Evolutionary conservation across 2,888 invertebrate genomes (phyloP).

Genomic region (Lobophora halterata): DNA sequence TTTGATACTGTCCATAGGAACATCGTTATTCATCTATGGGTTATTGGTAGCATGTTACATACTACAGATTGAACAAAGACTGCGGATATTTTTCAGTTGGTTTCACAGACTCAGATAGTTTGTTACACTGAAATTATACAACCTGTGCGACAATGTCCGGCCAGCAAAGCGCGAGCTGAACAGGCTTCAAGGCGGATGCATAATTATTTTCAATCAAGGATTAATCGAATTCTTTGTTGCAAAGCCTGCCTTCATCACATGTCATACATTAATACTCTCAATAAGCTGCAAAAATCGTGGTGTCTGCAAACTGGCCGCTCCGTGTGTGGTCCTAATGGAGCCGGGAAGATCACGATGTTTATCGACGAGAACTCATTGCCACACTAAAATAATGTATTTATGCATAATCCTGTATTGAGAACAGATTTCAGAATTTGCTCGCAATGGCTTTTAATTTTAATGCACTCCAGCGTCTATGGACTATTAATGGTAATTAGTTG

Average conservation of each 20-base stretch:
- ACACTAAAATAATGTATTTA: conserved; percentile 49
- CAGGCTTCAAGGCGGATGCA: conserved; percentile 50
- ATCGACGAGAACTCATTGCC: conserved; percentile 58
- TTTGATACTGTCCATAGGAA: too few relatives aligned
- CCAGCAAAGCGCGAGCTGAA: conserved; percentile 29
- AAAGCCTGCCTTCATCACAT: conserved; percentile 44
- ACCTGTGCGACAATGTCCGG: conserved; percentile 1
- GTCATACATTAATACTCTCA: conserved; percentile 45
- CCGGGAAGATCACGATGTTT: conserved; percentile 63
- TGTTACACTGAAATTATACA: too few relatives aligned
- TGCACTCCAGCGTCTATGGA: not conserved
- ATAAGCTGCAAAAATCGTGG: conserved; percentile 56
- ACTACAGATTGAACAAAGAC: too few relatives aligned
- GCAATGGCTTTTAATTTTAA: conserved; percentile 22
- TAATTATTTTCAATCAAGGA: conserved; percentile 64
- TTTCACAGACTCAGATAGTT: too few relatives aligned
- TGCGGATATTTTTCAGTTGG: too few relatives aligned
- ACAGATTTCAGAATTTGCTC: conserved; percentile 21
- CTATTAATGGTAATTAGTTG: not conserved
- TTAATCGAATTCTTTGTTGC: conserved; percentile 57
- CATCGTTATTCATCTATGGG: too few relatives aligned
- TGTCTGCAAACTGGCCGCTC: conserved; percentile 47
- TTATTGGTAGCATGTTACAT: too few relatives aligned
- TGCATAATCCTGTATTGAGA: conserved; percentile 38
- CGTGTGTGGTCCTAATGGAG: conserved; percentile 65